Conservation (phyloP, 2,797 vertebrate genomes). For the Parotocinclus haroldoi region DNA sequence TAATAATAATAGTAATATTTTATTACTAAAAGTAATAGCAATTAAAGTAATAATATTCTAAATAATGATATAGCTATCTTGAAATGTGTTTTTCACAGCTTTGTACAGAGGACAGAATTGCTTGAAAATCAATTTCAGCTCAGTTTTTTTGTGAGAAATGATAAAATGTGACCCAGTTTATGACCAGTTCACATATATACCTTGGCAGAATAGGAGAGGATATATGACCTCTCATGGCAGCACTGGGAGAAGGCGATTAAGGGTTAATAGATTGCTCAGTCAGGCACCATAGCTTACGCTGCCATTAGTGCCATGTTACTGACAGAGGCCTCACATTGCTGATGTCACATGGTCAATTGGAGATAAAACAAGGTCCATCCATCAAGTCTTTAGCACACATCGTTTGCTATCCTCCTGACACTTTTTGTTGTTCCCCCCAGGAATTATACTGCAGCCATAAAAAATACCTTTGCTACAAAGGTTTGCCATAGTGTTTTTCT, state of each 20-base stretch:
- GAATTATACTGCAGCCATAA: not conserved
- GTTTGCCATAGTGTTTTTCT: not conserved
- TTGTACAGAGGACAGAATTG: too few relatives aligned
- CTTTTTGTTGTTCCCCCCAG: constrained; percentile 29
- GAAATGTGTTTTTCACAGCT: too few relatives aligned
- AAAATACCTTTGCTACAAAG: not conserved
- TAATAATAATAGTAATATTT: too few relatives aligned
- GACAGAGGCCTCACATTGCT: constrained; percentile 63
- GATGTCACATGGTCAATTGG: constrained; percentile 76
- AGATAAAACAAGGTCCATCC: constrained; percentile 45
- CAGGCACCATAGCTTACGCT: constrained; percentile 57
- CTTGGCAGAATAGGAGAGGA: constrained; percentile 19
- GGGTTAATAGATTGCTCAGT: constrained; percentile 55
- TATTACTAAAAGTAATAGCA: too few relatives aligned
- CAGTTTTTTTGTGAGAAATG: too few relatives aligned
- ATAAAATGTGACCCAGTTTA: too few relatives aligned
- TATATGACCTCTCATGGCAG: constrained; percentile 27
- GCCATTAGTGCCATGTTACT: constrained; percentile 69
- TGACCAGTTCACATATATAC: too few relatives aligned
- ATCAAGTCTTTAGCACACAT: constrained; percentile 46
- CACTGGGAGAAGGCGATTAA: constrained; percentile 39
- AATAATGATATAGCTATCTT: too few relatives aligned
- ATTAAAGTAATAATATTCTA: too few relatives aligned
- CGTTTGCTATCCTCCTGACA: constrained; percentile 26
- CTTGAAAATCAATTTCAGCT: too few relatives aligned